Evolutionary conservation across 2,113 vertebrate genomes (phyloP).

Genomic region (Arothron firmamentum): DNA sequence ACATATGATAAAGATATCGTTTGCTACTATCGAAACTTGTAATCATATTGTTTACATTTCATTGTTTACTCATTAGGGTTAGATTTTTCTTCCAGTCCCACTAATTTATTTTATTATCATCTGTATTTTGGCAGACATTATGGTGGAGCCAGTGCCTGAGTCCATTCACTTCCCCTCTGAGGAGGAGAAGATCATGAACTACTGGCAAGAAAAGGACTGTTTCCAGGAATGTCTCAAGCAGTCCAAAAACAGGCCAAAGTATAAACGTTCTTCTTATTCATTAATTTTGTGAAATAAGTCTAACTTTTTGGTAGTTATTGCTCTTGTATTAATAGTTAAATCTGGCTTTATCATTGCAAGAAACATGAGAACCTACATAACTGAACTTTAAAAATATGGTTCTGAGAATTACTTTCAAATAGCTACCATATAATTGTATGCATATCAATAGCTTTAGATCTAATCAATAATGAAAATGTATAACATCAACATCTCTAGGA

Average conservation of each 20-base stretch:
- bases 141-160: slow-evolving; percentile 91
- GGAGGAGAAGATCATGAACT: slow-evolving; percentile 85
- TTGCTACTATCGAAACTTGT: too few species aligned
- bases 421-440: not conserved
- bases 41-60: too few species aligned
- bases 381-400: too few species aligned
- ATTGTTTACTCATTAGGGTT: too few species aligned
- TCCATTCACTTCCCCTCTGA: slow-evolving; percentile 86
- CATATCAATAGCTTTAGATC: too few species aligned
- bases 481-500: too few species aligned
- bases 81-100: not conserved
- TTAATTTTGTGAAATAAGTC: not conserved
- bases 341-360: too few species aligned
- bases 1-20: not conserved
- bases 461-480: too few species aligned
- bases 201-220: slow-evolving; percentile 86
- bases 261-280: not conserved
- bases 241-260: slow-evolving; percentile 90
- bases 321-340: too few species aligned
- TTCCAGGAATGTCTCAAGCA: slow-evolving; percentile 94
- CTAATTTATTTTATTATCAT: not conserved
- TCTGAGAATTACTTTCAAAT: not conserved
- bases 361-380: too few species aligned
- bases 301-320: not conserved
- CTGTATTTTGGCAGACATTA: slow-evolving; percentile 51